Conservation (phyloP, 2,113 vertebrate species). For the Passer montanus region DNA sequence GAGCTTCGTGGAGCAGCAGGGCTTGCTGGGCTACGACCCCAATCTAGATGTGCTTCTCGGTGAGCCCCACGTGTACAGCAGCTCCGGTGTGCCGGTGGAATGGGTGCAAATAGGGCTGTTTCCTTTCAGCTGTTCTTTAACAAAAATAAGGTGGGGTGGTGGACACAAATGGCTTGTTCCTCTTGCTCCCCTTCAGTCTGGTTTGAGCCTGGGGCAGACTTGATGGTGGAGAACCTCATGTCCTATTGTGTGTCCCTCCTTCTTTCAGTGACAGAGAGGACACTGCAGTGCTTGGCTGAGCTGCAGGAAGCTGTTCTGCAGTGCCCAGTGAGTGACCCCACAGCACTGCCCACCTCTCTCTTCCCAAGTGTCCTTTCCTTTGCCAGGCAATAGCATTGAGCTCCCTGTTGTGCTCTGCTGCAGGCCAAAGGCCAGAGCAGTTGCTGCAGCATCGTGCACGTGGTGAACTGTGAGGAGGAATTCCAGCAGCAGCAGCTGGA, state of each 20-base stretch:
- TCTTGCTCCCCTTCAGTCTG: neutral
- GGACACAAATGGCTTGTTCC: neutral
- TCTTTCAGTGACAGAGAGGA: slow-evolving; percentile 84
- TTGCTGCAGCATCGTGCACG: slow-evolving; percentile 78
- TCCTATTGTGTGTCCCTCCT: neutral
- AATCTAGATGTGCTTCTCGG: slow-evolving; percentile 76
- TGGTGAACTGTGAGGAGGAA: slow-evolving; percentile 91
- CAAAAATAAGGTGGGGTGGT: rapidly evolving
- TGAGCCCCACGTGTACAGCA: neutral
- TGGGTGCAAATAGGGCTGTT: rapidly evolving
- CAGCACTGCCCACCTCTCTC: rapidly evolving
- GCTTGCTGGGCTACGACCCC: slow-evolving; percentile 85
- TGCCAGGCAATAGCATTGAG: neutral
- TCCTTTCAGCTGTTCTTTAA: neutral
- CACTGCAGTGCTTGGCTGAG: slow-evolving; percentile 80
- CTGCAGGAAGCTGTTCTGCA: slow-evolving; percentile 78
- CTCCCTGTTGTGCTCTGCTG: neutral
- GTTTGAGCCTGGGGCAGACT: neutral
- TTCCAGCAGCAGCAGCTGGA: slow-evolving; percentile 93
- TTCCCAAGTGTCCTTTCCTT: neutral
- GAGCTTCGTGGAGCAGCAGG: slow-evolving; percentile 76
- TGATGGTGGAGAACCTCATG: rapidly evolving
- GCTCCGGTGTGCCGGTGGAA: slow-evolving; percentile 32
- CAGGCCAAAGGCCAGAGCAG: slow-evolving; percentile 38
- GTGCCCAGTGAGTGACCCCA: slow-evolving; percentile 65